Percentiles rank a stretch among this genome's conserved stretches.
Conservation (phyloP, 2,797 vertebrate species). For the Choloepus didactylus region DNA sequence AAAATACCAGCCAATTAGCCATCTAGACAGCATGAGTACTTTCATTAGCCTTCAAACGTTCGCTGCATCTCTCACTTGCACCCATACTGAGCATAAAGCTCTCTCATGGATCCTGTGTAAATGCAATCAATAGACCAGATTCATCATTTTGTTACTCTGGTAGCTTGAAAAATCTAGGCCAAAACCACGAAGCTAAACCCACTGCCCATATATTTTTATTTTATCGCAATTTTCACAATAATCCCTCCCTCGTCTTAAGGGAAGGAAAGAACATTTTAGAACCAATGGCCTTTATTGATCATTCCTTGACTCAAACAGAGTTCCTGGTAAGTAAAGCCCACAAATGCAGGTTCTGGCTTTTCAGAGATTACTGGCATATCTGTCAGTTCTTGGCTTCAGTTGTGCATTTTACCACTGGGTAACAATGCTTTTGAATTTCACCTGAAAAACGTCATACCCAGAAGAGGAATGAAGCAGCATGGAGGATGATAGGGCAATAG, state of each 20-base stretch:
- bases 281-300: background rate
- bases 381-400: background rate
- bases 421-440: background rate
- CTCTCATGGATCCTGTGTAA: background rate
- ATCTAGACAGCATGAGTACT: background rate
- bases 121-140: background rate
- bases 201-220: background rate
- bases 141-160: background rate
- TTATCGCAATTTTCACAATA: background rate
- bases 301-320: background rate
- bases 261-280: background rate
- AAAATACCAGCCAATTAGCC: slow-evolving; percentile 56
- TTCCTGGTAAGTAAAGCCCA: background rate
- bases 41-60: background rate
- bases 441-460: background rate
- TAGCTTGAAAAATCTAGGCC: background rate
- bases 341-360: background rate
- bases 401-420: background rate
- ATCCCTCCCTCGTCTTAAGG: background rate
- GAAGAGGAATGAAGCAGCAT: background rate
- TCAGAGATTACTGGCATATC: background rate
- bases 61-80: background rate
- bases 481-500: rapidly evolving
- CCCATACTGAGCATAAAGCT: background rate
- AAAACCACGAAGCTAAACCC: background rate